Evolutionary conservation across 2,797 vertebrate species (phyloP), one percentile per base, ranked within the genome.

Genomic region (Eutrigla gurnardus): DNA sequence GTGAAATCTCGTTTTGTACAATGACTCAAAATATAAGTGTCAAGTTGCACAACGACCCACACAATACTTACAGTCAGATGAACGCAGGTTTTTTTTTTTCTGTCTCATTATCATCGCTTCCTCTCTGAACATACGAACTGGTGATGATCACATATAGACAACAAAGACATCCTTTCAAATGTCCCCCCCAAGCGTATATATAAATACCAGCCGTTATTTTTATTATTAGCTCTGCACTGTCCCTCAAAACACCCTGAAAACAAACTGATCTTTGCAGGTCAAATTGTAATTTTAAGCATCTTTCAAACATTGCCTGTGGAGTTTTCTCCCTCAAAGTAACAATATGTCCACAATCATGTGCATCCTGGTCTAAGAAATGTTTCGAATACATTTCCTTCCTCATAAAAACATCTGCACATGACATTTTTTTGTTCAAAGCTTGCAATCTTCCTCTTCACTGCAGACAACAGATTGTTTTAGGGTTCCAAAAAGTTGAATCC

Each of bases 1-100:
- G 57, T 67, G 69, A 85, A 77, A 75, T n/a, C 18, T 3, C 0
- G 8, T 25, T 45, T 57, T 54, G 32, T 32, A 46, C 39, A n/a
- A 8, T 9, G 17, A 67, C 33, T 62, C 10, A 62, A 37, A 70
- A 25, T 25, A 25, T 54, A 3, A 59, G 63, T 73, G 69, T 32
- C 2, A 36, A 60, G 42, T 57, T 75, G 45, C 6, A 6, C 25
- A 82, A 84, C 42, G 40, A 42, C 4, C 18, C 54, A 70, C 40
- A 70, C 7, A 63, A 57, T 53, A 62, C 77, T 78, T 35, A 37
- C 37, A 37, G 53, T 35, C 33, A 15, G 45, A 70, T 74, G 50
- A 62, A 65, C 18, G 12, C 11, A 62, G 37, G 36, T n/a, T n/a
- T n/a, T n/a, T 72, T 77, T 71, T 67, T 11, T 54, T 65, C 10